Evolutionary conservation across 2,113 vertebrate species (phyloP), one percentile per base, ranked within the genome.

Genomic region (Crocuta crocuta): DNA sequence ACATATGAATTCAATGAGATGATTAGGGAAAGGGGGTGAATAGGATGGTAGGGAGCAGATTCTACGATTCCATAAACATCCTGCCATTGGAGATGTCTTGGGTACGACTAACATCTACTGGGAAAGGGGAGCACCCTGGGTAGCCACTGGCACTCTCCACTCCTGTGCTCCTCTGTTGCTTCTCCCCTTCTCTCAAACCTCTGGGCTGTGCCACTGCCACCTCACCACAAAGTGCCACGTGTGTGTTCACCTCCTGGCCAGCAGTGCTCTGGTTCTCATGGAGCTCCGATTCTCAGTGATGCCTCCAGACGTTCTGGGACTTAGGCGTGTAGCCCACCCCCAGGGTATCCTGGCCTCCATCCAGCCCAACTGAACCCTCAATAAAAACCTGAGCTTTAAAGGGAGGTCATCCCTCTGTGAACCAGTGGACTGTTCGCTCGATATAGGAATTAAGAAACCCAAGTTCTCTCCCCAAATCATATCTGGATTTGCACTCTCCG

Each of bases 1-100:
- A 93, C 79, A 96, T 89, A 74, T 90, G 89, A 97, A 78, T 92
- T 76, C n/a, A 79, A 48, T 68, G 43, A 92, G 53, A 76, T 90
- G 86, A 80, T 74, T 70, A 88, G 24, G 86, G 23, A 24, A 70
- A 45, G 78, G 1, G 12, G 24, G 9, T 5, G 66, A 28, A 17
- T 85, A 31, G 53, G 87, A 83, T n/a, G 39, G 39, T 33, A 80
- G 5, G 12, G 50, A 79, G 48, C 39, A 63, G 92, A 89, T 31
- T 74, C 53, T 66, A 84, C 50, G 53, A 80, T 31, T 95, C 43
- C 71, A 11, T 28, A 50, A 93, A 92, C 80, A 91, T 63, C 43
- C 50, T 1, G 1, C 58, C 80, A 19, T 90, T 61, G 85, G 79
- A 43, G 84, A 95, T 48, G 70, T 76, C 33, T 61, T 63, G 45